Conservation (phyloP, 2,113 vertebrate genomes). For the Neodontobutis hainanensis region DNA sequence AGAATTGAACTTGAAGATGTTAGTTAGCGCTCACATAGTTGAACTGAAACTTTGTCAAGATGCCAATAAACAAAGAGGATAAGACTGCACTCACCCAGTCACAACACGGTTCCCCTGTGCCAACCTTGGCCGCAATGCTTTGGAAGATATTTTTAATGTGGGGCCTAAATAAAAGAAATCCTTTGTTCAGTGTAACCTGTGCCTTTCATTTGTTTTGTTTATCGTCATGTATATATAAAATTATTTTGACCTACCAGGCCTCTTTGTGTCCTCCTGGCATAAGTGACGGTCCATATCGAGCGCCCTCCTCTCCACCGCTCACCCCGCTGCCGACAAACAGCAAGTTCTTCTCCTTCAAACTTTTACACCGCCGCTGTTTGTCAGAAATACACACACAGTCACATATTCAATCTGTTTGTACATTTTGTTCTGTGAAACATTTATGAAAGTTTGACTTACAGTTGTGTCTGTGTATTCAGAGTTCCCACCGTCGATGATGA, state of each 20-base stretch:
- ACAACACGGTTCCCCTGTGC: conserved; percentile 94
- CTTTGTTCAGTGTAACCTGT: not conserved
- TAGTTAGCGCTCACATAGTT: not conserved
- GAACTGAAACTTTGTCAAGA: not conserved
- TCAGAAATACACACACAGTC: conserved; percentile 33
- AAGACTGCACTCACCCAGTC: conserved; percentile 89
- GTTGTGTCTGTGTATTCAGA: conserved; percentile 95
- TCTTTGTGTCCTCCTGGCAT: conserved; percentile 96
- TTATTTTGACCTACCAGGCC: conserved; percentile 85
- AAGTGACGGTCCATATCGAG: conserved; percentile 92
- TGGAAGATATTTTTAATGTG: conserved; percentile 97
- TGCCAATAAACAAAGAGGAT: not conserved
- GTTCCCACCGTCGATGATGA: conserved; percentile 97
- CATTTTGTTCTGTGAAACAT: too few species aligned
- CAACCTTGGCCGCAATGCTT: conserved; percentile 94
- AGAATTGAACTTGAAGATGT: too few species aligned
- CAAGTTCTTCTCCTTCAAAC: conserved; percentile 86
- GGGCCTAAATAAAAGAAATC: conserved; percentile 80
- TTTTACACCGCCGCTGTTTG: conserved; percentile 87
- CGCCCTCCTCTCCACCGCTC: conserved; percentile 96
- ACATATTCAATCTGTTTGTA: not conserved
- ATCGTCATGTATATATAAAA: too few species aligned
- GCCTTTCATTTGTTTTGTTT: too few species aligned
- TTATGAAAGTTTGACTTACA: conserved; percentile 72
- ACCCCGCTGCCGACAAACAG: conserved; percentile 97